A percentile compares a stretch with the other conserved stretches of the same genome.
Conservation (phyloP, 2,797 vertebrate genomes). For the Sebastiscus albofasciatus region DNA sequence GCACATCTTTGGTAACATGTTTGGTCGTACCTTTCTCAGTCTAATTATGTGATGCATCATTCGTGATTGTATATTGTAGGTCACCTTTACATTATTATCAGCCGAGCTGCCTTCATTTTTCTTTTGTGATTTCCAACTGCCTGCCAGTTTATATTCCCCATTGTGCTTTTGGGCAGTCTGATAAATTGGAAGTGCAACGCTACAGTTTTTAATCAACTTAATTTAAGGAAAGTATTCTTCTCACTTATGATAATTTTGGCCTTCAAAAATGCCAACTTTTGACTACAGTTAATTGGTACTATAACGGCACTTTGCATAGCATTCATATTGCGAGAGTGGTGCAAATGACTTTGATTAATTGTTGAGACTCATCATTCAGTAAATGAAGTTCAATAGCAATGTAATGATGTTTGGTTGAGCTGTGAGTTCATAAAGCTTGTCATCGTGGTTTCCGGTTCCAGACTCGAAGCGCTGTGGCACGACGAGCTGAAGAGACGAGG, state of each 20-base stretch:
- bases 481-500: slow-evolving; percentile 82
- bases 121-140: slow-evolving; percentile 10
- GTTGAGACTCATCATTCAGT: background rate
- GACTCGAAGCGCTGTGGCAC: slow-evolving; percentile 84
- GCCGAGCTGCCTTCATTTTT: slow-evolving; percentile 10
- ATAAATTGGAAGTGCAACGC: slow-evolving; percentile 11
- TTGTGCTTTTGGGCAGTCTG: slow-evolving; percentile 3
- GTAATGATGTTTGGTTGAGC: background rate
- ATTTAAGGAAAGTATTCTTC: slow-evolving; percentile 15
- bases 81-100: slow-evolving; percentile 63
- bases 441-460: slow-evolving; percentile 46
- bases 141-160: slow-evolving; percentile 13
- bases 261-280: slow-evolving; percentile 35
- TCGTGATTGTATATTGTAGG: slow-evolving; percentile 42
- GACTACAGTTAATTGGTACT: slow-evolving; percentile 1
- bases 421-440: background rate
- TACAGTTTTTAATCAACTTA: slow-evolving; percentile 25
- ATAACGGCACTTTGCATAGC: background rate
- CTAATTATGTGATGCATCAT: slow-evolving; percentile 55
- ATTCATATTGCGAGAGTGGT: background rate
- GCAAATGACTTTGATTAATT: background rate
- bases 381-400: background rate
- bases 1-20: slow-evolving; percentile 58
- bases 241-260: slow-evolving; percentile 29
- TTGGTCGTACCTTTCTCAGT: slow-evolving; percentile 35